Base-by-base conservation (phyloP, 2,113 vertebrate genomes). In the Nycticorax nycticorax region DNA sequence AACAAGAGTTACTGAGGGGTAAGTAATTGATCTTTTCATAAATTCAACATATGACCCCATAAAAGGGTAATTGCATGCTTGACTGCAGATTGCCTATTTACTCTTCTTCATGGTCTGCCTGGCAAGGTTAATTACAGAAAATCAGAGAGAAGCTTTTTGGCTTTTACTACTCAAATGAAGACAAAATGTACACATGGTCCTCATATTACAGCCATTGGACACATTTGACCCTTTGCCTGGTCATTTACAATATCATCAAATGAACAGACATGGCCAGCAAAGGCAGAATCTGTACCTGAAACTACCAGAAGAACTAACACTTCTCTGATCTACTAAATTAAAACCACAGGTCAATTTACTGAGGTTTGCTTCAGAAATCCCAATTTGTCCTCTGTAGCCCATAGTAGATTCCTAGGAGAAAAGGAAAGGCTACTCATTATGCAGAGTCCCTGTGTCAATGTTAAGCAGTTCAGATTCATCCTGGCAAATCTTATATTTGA, bases 121-220 rank as follows among this genome's bases (percentile, higher is more conserved):
- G 75, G 59, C 37, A 96, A 95, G 63, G 82, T 77, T 90, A 93
- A 95, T 94, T 95, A 90, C 67, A 52, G 64, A 20, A 90, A 95
- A 85, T 60, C 19, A 77, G 71, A 92, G 14, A 39, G 87, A 82
- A 94, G 6, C 6, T 89, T 89, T 88, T 83, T 82, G 24, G 30
- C 27, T 95, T 81, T 93, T 82, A 30, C 27, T 80, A 48, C 59
- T 67, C 24, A 69, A 39, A 82, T 32, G 21, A 92, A 74, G 59
- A 74, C 5, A 89, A 86, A 93, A 83, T 50, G 20, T 87, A 82
- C 17, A 68, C 26, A 26, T 57, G 12, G 13, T 68, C 33, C 8
- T 92, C 45, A 26, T 57, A 32, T 88, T 85, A 85, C 62, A 83
- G 10, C 4, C 22, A n/a, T 11, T 62, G 64, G 8, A 89, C 6